These are phyloP conservation scores for Stylophora pistillata DNA, from an alignment of 64 coral and sea anemone genomes.

Conservation along the genomic window DNA sequence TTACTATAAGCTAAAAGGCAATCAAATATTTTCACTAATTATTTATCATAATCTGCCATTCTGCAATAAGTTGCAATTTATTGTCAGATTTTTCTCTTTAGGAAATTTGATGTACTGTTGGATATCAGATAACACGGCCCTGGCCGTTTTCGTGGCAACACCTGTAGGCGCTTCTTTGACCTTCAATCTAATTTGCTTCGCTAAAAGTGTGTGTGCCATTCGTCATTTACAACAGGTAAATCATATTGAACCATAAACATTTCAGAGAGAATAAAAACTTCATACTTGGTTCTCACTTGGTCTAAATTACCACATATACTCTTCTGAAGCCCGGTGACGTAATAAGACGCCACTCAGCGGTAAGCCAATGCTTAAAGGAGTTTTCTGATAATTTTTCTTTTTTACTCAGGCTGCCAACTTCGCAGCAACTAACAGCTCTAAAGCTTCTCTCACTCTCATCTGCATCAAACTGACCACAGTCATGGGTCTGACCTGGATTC, in stretches of 20 bases:
- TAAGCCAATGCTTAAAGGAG: no score
- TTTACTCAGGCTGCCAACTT: neutral
- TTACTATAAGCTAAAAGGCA: no score
- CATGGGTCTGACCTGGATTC: slow-evolving; percentile 40
- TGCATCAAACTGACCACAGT: slow-evolving; percentile 25
- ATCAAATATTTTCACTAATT: no score
- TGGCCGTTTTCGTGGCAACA: slow-evolving; percentile 16
- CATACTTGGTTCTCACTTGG: neutral
- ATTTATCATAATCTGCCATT: no score
- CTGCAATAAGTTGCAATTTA: neutral
- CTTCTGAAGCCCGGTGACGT: neutral
- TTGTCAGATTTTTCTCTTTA: neutral
- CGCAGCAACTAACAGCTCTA: neutral
- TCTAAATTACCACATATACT: neutral
- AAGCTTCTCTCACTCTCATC: neutral
- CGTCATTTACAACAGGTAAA: slow-evolving; percentile 1
- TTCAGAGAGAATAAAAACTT: neutral
- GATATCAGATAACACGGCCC: slow-evolving; percentile 6
- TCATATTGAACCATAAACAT: neutral
- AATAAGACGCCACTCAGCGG: no score
- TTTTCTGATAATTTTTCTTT: neutral
- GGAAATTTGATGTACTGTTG: neutral
- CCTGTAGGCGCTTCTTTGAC: slow-evolving; percentile 19
- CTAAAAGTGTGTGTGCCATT: slow-evolving; percentile 4
- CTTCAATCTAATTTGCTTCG: slow-evolving; percentile 8